phyloP scores from a whole-genome alignment of 2,888 invertebrate species.

The Aleiodes testaceus region DNA sequence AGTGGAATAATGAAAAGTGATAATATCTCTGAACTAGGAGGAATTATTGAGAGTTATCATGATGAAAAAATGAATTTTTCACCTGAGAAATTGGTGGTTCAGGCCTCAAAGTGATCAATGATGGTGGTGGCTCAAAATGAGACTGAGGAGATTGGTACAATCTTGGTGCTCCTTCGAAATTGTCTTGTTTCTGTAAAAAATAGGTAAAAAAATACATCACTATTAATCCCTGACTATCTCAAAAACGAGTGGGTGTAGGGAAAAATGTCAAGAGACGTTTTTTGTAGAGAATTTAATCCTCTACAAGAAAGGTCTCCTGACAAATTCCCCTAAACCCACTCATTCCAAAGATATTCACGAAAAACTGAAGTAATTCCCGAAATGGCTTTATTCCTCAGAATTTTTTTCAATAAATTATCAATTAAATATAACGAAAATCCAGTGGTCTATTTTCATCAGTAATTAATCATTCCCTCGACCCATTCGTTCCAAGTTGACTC shows the following conservation, averaged over 20 bases:
- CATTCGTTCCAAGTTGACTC: too few relatives aligned
- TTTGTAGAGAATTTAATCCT: too few relatives aligned
- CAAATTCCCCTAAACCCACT: too few relatives aligned
- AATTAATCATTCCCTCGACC: neutral
- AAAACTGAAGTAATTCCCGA: neutral
- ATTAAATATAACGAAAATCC: neutral
- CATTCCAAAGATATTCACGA: neutral
- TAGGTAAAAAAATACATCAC: slow-evolving; percentile 37
- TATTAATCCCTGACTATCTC: slow-evolving; percentile 48
- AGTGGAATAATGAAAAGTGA: too few relatives aligned
- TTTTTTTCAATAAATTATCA: neutral
- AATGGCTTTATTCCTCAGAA: neutral
- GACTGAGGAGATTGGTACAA: slow-evolving; percentile 47
- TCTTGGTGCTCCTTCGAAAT: slow-evolving; percentile 48
- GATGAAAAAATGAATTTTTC: slow-evolving; percentile 12
- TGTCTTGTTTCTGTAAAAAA: slow-evolving; percentile 53
- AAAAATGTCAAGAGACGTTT: too few relatives aligned
- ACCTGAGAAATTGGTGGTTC: slow-evolving; percentile 84
- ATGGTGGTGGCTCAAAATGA: slow-evolving; percentile 77
- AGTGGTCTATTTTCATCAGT: too few relatives aligned
- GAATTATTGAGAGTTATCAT: too few relatives aligned
- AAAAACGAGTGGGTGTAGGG: too few relatives aligned
- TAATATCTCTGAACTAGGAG: too few relatives aligned
- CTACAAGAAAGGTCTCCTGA: too few relatives aligned
- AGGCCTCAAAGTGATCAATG: slow-evolving; percentile 82